Conservation (phyloP, 2,113 vertebrate genomes). For the Lucifuga dentata region DNA sequence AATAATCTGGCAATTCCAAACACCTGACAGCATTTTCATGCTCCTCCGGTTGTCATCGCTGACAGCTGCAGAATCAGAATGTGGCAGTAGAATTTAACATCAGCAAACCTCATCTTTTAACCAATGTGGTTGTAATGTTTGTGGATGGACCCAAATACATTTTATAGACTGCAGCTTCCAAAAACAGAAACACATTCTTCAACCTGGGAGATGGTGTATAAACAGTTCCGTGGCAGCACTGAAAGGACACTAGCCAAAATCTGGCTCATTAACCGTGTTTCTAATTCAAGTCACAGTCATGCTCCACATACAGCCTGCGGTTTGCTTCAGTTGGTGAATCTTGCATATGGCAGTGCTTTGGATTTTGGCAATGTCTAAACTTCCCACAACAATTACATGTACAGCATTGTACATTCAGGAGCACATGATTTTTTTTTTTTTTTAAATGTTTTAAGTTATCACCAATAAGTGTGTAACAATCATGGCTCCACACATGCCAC, state of each 20-base stretch:
- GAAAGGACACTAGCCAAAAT: background rate
- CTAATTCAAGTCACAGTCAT: conserved; percentile 53
- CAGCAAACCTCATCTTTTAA: too few species aligned
- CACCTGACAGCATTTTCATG: too few species aligned
- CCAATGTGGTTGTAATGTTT: too few species aligned
- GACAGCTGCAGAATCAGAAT: too few species aligned
- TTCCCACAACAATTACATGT: background rate
- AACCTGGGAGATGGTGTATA: background rate
- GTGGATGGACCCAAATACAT: too few species aligned
- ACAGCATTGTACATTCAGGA: background rate
- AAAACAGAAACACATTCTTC: background rate
- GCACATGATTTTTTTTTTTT: background rate
- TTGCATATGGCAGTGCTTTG: background rate
- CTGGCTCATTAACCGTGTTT: conserved; percentile 42
- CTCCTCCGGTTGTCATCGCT: too few species aligned
- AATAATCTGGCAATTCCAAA: too few species aligned
- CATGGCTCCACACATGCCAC: background rate
- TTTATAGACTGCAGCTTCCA: background rate
- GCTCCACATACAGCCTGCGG: conserved; percentile 12
- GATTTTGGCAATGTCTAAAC: conserved; percentile 1
- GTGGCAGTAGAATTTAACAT: too few species aligned
- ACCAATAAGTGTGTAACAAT: background rate
- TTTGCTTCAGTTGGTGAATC: conserved; percentile 29
- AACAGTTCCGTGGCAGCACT: background rate
- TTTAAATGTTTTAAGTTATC: too few species aligned